Conservation (phyloP, 1,140 invertebrate species). For the Pseudomyrmex pallidus region DNA sequence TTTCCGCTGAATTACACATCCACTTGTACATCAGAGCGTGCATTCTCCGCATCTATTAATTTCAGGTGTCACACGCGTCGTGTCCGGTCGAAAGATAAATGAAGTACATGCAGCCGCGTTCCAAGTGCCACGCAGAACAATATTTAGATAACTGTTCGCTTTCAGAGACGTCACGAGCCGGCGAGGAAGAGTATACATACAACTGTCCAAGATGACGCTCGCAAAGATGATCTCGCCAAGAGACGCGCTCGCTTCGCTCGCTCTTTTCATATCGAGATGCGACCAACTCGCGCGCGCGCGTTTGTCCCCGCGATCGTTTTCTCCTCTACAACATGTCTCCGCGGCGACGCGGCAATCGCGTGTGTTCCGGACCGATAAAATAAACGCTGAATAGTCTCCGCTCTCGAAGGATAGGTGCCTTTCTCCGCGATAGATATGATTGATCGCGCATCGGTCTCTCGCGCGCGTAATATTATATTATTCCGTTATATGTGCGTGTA, state of each 20-base stretch:
- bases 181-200: conserved; percentile 22
- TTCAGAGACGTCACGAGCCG: conserved; percentile 33
- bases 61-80: conserved; percentile 33
- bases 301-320: conserved; percentile 55
- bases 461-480: conserved; percentile 65
- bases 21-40: background rate
- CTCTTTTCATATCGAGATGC: conserved; percentile 14
- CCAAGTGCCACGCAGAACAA: conserved; percentile 16
- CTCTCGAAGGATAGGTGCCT: conserved; percentile 65
- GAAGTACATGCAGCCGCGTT: conserved; percentile 48
- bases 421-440: conserved; percentile 74
- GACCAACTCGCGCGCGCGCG: conserved; percentile 1
- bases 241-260: conserved; percentile 29
- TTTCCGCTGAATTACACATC: conserved; percentile 3
- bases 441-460: conserved; percentile 74
- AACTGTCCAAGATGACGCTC: background rate
- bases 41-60: conserved; percentile 44
- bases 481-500: conserved; percentile 22
- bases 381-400: conserved; percentile 73
- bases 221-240: conserved; percentile 48
- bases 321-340: conserved; percentile 61
- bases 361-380: conserved; percentile 51
- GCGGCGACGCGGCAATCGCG: conserved; percentile 42
- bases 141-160: conserved; percentile 59
- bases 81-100: conserved; percentile 46